Conservation (phyloP, 2,113 vertebrate species). For the Hippocampus comes region DNA sequence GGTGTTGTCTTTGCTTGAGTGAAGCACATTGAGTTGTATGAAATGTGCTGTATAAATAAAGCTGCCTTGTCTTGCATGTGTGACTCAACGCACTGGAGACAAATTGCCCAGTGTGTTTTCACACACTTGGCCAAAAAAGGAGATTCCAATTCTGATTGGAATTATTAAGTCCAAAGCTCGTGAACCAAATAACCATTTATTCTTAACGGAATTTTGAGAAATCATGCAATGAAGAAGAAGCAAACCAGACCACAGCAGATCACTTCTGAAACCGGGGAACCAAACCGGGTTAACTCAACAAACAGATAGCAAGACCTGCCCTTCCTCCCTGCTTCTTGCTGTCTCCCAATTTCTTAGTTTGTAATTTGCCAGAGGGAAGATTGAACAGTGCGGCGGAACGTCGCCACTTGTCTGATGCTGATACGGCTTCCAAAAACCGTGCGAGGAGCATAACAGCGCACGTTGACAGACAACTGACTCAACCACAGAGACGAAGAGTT, state of each 20-base stretch:
- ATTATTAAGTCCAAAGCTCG: not conserved
- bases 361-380: constrained; percentile 44
- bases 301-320: constrained; percentile 11
- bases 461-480: constrained; percentile 18
- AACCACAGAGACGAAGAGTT: constrained; percentile 15
- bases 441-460: not conserved
- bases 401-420: constrained; percentile 34
- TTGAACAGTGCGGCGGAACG: constrained; percentile 32
- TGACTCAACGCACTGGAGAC: too few species aligned
- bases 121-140: too few species aligned
- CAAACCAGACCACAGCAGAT: not conserved
- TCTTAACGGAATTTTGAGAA: not conserved
- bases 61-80: too few species aligned
- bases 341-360: constrained; percentile 35
- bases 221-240: not conserved
- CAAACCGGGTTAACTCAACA: constrained; percentile 6
- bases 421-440: constrained; percentile 25
- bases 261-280: not conserved
- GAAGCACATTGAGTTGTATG: too few species aligned
- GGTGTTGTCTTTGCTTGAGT: too few species aligned
- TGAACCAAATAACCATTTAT: not conserved
- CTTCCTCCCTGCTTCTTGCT: not conserved
- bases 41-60: too few species aligned
- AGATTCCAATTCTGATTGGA: too few species aligned
- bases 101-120: too few species aligned